Percentiles rank a stretch among this genome's conserved stretches.
Evolutionary conservation across 2,797 vertebrate genomes (phyloP).

Genomic region (Cirrhinus molitorella): DNA sequence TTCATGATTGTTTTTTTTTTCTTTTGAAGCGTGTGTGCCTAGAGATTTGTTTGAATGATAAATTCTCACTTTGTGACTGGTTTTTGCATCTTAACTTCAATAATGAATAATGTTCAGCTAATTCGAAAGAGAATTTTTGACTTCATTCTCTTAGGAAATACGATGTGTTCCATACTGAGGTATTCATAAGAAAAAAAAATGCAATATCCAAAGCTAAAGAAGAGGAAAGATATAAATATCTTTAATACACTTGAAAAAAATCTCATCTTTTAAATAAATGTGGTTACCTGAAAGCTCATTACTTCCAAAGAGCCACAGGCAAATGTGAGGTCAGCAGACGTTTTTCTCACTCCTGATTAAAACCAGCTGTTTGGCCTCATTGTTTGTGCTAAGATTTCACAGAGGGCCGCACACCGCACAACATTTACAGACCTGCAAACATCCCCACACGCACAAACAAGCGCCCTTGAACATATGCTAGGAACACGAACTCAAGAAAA

Average conservation of each 20-base stretch:
- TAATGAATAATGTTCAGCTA: not conserved
- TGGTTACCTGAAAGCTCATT: slow-evolving; percentile 29
- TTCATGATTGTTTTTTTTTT: not conserved
- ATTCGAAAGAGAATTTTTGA: slow-evolving; percentile 7
- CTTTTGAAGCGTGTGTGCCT: not conserved
- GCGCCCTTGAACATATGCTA: slow-evolving; percentile 32
- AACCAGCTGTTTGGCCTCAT: slow-evolving; percentile 58
- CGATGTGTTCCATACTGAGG: not conserved
- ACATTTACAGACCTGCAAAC: slow-evolving; percentile 28
- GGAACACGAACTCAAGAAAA: not conserved
- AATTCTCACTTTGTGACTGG: not conserved
- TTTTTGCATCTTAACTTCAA: slow-evolving; percentile 7
- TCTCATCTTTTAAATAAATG: not conserved
- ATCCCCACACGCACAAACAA: slow-evolving; percentile 31
- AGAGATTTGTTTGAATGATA: not conserved
- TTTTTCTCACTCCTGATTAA: slow-evolving; percentile 51
- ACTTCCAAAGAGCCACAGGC: slow-evolving; percentile 22
- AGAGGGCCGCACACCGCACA: not conserved
- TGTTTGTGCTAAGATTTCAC: slow-evolving; percentile 30
- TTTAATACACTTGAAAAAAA: not conserved
- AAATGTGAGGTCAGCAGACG: slow-evolving; percentile 52
- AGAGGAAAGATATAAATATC: slow-evolving; percentile 11
- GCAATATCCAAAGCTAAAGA: not conserved
- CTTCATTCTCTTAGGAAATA: not conserved
- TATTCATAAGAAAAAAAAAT: not conserved